phyloP scores from a whole-genome alignment of 2,113 vertebrate genomes.

The Anseranas semipalmata region DNA sequence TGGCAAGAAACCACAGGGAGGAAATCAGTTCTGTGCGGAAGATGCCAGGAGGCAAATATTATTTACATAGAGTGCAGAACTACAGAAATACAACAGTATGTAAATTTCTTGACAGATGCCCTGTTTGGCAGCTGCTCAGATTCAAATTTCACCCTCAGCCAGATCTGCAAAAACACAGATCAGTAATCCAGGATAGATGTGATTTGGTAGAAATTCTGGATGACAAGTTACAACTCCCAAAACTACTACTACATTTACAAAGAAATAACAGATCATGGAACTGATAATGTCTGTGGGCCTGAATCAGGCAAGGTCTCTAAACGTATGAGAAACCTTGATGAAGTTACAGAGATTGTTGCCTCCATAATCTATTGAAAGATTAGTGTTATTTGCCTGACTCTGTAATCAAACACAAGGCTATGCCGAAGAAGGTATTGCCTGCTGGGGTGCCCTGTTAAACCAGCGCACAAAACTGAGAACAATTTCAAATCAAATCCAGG shows the following conservation, averaged over 20 bases:
- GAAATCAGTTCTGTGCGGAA: constrained; percentile 56
- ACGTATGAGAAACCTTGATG: neutral
- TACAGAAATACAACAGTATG: constrained; percentile 67
- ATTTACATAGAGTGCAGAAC: constrained; percentile 63
- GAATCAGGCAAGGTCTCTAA: neutral
- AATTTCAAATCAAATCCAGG: neutral
- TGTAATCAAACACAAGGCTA: neutral
- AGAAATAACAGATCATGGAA: constrained; percentile 8
- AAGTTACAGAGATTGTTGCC: neutral
- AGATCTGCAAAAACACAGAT: constrained; percentile 56
- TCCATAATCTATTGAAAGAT: neutral
- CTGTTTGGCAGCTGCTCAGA: constrained; percentile 64
- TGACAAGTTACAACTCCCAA: constrained; percentile 7
- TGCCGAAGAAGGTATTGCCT: neutral
- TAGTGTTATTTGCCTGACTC: neutral
- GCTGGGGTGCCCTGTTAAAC: neutral
- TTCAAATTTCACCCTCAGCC: constrained; percentile 48
- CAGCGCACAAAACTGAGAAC: neutral
- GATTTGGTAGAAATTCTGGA: constrained; percentile 50
- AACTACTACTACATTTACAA: neutral
- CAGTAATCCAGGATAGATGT: constrained; percentile 39
- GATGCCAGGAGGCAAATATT: constrained; percentile 69
- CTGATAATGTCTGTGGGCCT: neutral
- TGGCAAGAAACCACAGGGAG: constrained; percentile 70
- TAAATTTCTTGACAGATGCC: constrained; percentile 70